Percentiles rank a stretch among this genome's conserved stretches.
Conservation (phyloP, 2,113 vertebrate genomes). For the Pongo pygmaeus region DNA sequence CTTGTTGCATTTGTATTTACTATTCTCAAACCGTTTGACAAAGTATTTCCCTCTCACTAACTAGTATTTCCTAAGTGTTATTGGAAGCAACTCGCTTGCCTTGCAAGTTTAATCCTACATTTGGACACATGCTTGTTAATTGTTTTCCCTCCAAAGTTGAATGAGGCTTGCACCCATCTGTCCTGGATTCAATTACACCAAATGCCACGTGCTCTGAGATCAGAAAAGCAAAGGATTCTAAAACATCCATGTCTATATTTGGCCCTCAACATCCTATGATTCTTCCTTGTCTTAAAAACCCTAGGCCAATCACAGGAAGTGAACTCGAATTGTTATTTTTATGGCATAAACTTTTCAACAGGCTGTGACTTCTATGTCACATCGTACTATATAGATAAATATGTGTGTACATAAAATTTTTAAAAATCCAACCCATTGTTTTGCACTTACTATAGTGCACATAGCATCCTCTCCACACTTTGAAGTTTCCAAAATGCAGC, state of each 20-base stretch:
- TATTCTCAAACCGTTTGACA: constrained; percentile 73
- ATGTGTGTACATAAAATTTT: neutral
- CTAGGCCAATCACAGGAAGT: neutral
- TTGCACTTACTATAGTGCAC: neutral
- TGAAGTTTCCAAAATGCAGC: neutral
- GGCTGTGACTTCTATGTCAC: neutral
- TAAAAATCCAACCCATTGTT: neutral
- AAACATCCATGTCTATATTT: neutral
- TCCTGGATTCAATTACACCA: neutral
- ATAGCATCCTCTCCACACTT: neutral
- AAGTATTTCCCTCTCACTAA: constrained; percentile 65
- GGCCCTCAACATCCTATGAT: neutral
- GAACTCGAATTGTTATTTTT: neutral
- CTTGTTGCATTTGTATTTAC: constrained; percentile 73
- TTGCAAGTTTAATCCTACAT: neutral
- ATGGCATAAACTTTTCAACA: neutral
- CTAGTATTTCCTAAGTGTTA: constrained; percentile 4
- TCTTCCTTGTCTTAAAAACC: constrained; percentile 21
- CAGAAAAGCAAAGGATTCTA: constrained; percentile 23
- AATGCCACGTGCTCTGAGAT: neutral
- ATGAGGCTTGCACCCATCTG: neutral
- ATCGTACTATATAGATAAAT: neutral
- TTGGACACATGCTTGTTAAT: neutral
- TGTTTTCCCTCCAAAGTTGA: neutral
- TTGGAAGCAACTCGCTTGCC: neutral